A percentile compares a stretch with the other conserved stretches of the same genome.
Evolutionary conservation across 2,797 vertebrate species (phyloP).

Genomic region (Leptatherina wallacei): DNA sequence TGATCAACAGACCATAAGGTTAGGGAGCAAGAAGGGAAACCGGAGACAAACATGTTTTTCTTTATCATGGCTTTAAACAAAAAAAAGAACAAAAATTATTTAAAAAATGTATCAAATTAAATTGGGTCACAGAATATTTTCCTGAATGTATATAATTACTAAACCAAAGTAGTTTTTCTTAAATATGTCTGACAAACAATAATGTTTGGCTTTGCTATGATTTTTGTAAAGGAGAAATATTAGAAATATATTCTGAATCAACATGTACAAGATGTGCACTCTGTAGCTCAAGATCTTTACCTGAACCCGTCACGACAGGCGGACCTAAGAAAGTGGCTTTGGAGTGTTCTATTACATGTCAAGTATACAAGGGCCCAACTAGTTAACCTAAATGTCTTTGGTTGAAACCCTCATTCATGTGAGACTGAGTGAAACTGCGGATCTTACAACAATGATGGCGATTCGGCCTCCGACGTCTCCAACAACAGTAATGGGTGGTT

Average conservation of each 20-base stretch:
- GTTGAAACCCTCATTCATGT: not conserved
- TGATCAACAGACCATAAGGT: constrained; percentile 52
- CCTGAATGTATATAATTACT: not conserved
- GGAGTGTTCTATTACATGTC: too few relatives aligned
- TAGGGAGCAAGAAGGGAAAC: not conserved
- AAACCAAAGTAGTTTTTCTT: not conserved
- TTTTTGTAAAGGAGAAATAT: constrained; percentile 5
- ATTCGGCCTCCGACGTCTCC: constrained; percentile 98
- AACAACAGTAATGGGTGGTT: constrained; percentile 96
- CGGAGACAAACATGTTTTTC: too few relatives aligned
- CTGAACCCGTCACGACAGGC: too few relatives aligned
- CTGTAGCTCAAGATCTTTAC: too few relatives aligned
- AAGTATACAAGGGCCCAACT: not conserved
- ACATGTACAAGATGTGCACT: not conserved
- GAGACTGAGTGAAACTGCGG: not conserved
- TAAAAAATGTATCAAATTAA: too few relatives aligned
- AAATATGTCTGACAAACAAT: not conserved
- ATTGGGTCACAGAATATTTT: too few relatives aligned
- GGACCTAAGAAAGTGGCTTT: too few relatives aligned
- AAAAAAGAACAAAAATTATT: too few relatives aligned
- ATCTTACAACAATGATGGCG: constrained; percentile 95
- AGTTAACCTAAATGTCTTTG: not conserved
- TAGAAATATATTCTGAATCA: not conserved
- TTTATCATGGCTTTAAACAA: too few relatives aligned
- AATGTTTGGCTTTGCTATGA: not conserved